Conservation (phyloP, 2,113 vertebrate genomes). For the Paramormyrops kingsleyae region DNA sequence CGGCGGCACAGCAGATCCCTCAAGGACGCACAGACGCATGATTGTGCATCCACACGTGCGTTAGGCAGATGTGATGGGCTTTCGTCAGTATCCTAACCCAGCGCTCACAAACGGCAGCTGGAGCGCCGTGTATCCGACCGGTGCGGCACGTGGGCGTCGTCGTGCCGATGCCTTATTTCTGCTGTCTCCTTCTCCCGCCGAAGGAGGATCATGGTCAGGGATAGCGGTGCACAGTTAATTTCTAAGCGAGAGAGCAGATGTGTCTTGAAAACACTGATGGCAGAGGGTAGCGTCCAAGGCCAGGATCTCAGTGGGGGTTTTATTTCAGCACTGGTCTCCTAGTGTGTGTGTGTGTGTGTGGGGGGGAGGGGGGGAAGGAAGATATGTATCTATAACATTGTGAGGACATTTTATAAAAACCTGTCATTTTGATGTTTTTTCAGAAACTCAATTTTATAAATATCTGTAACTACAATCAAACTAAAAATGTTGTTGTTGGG, state of each 20-base stretch:
- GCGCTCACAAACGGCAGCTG: slow-evolving; percentile 38
- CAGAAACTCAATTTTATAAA: background rate
- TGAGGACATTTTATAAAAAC: background rate
- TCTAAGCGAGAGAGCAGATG: background rate
- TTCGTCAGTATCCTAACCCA: slow-evolving; percentile 43
- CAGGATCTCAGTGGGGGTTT: background rate
- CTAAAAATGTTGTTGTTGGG: background rate
- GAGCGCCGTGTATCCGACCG: slow-evolving; percentile 24
- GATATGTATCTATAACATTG: background rate
- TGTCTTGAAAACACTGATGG: background rate
- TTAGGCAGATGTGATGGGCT: slow-evolving; percentile 22
- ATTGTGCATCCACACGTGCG: background rate
- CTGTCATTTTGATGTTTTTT: background rate
- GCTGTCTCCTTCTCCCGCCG: background rate
- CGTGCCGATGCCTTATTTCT: background rate
- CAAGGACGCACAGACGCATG: background rate
- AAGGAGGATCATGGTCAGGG: background rate
- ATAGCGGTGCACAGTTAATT: background rate
- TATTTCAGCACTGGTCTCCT: background rate
- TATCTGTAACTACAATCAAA: background rate
- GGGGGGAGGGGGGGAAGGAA: too few relatives aligned
- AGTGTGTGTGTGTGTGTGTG: background rate
- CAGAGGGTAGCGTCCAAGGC: background rate
- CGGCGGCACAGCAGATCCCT: background rate
- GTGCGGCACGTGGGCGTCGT: background rate